phyloP scores from a whole-genome alignment of 2,113 vertebrate genomes.

The Dipodomys merriami region DNA sequence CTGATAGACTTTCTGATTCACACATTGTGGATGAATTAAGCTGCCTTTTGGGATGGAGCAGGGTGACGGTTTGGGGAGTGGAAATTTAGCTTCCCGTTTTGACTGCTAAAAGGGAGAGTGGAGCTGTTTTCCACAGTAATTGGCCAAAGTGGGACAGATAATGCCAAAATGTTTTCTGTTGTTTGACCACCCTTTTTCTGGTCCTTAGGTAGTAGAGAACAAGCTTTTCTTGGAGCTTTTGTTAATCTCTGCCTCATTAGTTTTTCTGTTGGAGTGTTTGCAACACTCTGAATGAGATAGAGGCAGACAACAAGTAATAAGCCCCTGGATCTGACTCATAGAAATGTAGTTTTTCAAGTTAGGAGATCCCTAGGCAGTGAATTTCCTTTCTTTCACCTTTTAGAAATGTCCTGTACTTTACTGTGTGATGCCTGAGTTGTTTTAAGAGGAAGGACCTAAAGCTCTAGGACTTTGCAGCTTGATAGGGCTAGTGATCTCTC shows the following conservation, averaged over 20 bases:
- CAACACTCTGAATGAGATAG: not conserved
- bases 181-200: not conserved
- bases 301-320: not conserved
- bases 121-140: not conserved
- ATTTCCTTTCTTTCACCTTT: not conserved
- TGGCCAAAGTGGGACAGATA: not conserved
- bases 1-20: not conserved
- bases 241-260: not conserved
- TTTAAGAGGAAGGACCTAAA: not conserved
- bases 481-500: not conserved
- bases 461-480: not conserved
- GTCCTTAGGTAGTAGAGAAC: not conserved
- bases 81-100: not conserved
- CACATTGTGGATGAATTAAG: not conserved
- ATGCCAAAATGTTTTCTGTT: constrained; percentile 23
- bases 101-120: not conserved
- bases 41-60: not conserved
- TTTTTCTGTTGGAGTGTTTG: not conserved
- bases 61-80: not conserved
- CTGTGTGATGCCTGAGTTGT: not conserved
- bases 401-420: not conserved
- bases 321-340: not conserved
- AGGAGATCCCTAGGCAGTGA: not conserved
- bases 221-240: not conserved
- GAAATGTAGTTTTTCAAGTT: not conserved